Evolutionary conservation across 1,140 invertebrate species (phyloP).

Genomic region (Diplogasteroides magnus): DNA sequence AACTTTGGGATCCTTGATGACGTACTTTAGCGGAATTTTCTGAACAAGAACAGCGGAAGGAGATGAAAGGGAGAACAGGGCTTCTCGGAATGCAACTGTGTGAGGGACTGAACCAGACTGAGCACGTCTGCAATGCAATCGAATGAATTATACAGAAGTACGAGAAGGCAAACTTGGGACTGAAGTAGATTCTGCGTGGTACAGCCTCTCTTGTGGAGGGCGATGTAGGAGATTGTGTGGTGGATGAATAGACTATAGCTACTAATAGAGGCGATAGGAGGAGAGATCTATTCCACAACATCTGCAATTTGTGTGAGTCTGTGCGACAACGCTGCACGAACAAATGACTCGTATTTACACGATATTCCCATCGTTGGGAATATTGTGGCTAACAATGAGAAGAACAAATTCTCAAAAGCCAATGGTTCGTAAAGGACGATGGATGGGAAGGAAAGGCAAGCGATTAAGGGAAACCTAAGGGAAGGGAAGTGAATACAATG

Average conservation of each 20-base stretch:
- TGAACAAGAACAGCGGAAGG: background rate
- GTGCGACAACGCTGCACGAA: no score
- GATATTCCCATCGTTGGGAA: no score
- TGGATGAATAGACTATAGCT: background rate
- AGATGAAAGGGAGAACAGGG: background rate
- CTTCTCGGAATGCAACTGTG: background rate
- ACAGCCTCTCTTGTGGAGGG: background rate
- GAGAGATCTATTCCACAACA: no score
- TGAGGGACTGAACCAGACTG: background rate
- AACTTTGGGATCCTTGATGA: conserved; percentile 12
- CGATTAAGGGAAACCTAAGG: no score
- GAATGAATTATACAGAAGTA: background rate
- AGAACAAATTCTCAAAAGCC: no score
- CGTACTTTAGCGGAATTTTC: background rate
- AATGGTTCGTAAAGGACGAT: no score
- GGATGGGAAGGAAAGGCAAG: no score
- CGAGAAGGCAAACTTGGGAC: background rate
- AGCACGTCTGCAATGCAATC: background rate
- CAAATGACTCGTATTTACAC: no score
- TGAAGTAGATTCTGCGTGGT: background rate
- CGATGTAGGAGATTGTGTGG: background rate
- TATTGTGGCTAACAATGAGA: no score
- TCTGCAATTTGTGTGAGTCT: no score
- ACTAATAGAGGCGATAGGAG: no score
- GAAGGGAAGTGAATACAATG: no score